A percentile compares a stretch with the other conserved stretches of the same genome.
These are phyloP conservation scores for Artemia franciscana DNA, from an alignment of 1,140 invertebrate genomes.

Conservation along the genomic window DNA sequence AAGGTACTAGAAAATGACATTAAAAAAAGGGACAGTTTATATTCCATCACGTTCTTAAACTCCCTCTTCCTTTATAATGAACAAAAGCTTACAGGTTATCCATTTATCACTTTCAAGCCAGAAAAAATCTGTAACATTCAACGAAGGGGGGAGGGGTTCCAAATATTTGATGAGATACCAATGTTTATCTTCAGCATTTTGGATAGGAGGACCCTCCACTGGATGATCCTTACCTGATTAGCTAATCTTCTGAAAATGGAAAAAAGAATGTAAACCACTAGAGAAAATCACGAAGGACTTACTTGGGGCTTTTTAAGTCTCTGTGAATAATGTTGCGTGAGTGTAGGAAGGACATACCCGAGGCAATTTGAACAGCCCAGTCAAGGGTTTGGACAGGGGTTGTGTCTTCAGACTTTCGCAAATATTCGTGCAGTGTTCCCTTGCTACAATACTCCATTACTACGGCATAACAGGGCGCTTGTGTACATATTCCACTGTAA, in stretches of 20 bases:
- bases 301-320: constrained; percentile 91
- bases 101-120: too few species aligned
- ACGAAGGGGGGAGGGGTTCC: too few species aligned
- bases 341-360: constrained; percentile 90
- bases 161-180: too few species aligned
- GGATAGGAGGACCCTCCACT: too few species aligned
- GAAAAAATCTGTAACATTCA: too few species aligned
- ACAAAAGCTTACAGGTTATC: too few species aligned
- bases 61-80: too few species aligned
- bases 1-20: too few species aligned
- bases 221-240: too few species aligned
- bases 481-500: constrained; percentile 66
- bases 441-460: constrained; percentile 96
- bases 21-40: too few species aligned
- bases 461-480: constrained; percentile 80
- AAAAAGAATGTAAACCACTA: background rate
- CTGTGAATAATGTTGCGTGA: constrained; percentile 89
- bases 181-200: too few species aligned
- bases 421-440: constrained; percentile 73
- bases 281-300: constrained; percentile 30
- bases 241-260: background rate
- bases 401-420: constrained; percentile 52
- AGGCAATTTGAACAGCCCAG: constrained; percentile 87
- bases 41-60: too few species aligned
- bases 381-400: constrained; percentile 57